Base-by-base conservation (phyloP, 2,888 invertebrate genomes). In the Thymelicus lineola region DNA sequence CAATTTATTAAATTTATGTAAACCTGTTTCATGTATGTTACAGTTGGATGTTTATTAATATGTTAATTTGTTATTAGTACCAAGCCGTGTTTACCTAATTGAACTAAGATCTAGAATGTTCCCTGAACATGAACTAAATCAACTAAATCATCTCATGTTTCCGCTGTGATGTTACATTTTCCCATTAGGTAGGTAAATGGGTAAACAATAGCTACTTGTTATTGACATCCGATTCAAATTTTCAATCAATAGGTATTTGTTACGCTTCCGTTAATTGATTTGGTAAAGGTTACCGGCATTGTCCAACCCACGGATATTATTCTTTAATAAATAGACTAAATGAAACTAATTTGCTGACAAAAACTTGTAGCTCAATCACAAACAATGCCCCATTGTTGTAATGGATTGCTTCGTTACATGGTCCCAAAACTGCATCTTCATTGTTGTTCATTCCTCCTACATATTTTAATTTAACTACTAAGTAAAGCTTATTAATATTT, bases 371-470 rank as follows among this genome's bases (percentile, higher is more conserved):
- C 83, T 76, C 80, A 85, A 86, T 84, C 83, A 86, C 81, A 88
- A 89, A 91, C 92, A 92, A 91, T 92, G 82, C 82, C 74, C 86
- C 82, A 90, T 91, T 91, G 89, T 90, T 83, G 78, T 83, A 63
- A 69, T 63, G 63, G 86, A 86, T 87, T 88, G 87, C 87, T 89
- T 87, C 84, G 86, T 90, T 86, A 83, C 82, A 80, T 82, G 86
- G 84, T 81, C 80, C 80, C 71, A 80, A 87, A 88, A 86, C 76
- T 83, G 88, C 86, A 79, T 70, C 73, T 81, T 91, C 88, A 91
- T 86, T 86, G 86, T 84, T 81, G 77, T 86, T 86, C 86, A 89
- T 87, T 87, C 86, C 84, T 73, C 90, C 91, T 88, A 91, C 91
- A 86, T 86, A 79, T 78, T 85, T 73, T 74, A 74, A 62, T n/a